These are phyloP conservation scores for Willisornis vidua DNA, from an alignment of 2,113 vertebrate genomes.

Conservation along the genomic window DNA sequence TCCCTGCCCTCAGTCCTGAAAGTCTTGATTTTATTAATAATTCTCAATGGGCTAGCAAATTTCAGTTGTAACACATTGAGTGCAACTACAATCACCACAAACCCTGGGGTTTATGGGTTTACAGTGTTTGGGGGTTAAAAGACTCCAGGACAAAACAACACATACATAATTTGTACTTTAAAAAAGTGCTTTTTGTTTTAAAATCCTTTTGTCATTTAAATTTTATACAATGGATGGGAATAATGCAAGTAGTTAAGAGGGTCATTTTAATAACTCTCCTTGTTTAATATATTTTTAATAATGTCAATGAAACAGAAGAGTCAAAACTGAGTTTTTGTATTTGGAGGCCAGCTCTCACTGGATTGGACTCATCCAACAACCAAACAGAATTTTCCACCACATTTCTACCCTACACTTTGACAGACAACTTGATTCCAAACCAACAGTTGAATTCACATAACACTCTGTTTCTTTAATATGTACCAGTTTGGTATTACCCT, in stretches of 20 bases:
- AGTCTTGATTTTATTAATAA: conserved; percentile 59
- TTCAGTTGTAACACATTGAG: conserved; percentile 1
- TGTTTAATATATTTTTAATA: neutral
- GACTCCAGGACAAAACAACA: neutral
- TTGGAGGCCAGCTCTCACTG: neutral
- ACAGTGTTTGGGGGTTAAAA: neutral
- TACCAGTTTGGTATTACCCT: neutral
- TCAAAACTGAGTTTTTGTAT: neutral
- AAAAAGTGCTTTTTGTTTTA: neutral
- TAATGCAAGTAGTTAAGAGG: neutral
- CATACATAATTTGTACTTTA: neutral
- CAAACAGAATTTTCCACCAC: neutral
- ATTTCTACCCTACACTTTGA: neutral
- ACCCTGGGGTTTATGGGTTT: neutral
- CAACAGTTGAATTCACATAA: neutral
- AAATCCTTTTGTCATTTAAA: neutral
- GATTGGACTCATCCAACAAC: neutral
- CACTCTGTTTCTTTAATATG: neutral
- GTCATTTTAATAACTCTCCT: neutral
- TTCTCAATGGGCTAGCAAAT: conserved; percentile 53
- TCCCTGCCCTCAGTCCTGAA: neutral
- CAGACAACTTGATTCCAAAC: neutral
- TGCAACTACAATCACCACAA: neutral
- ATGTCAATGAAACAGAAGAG: neutral
- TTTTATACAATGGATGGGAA: neutral